These are phyloP conservation scores for Heliconius eleuchia DNA, from an alignment of 1,140 invertebrate species.

Conservation along the genomic window DNA sequence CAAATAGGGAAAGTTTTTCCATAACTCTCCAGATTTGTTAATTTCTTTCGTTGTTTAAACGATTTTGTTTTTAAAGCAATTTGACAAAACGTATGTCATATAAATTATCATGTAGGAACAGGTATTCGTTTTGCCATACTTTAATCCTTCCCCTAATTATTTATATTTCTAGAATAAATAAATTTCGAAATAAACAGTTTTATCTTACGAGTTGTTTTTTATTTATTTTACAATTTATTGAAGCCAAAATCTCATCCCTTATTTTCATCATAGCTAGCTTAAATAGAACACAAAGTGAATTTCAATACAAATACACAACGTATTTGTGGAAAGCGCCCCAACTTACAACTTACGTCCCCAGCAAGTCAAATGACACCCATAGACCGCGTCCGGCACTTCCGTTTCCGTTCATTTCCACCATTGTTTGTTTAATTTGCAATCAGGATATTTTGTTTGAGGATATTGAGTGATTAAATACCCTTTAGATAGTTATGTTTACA, in stretches of 20 bases:
- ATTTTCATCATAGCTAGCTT: background rate
- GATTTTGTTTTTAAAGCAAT: background rate
- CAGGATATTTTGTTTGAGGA: constrained; percentile 39
- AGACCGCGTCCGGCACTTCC: constrained; percentile 51
- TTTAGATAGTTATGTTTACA: background rate
- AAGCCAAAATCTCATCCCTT: no score
- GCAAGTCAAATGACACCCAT: constrained; percentile 52
- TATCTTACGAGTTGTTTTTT: background rate
- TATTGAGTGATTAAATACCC: constrained; percentile 19
- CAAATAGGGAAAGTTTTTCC: constrained; percentile 76
- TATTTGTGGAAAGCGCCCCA: background rate
- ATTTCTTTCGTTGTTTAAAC: background rate
- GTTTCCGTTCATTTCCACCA: constrained; percentile 57
- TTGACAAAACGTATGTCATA: background rate
- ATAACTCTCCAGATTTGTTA: constrained; percentile 45
- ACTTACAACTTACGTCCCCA: background rate
- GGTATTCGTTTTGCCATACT: background rate
- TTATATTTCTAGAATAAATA: no score
- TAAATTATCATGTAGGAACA: background rate
- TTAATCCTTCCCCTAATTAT: background rate
- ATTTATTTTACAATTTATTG: background rate
- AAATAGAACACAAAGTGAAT: background rate
- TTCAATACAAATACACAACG: background rate
- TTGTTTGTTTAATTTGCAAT: constrained; percentile 62
- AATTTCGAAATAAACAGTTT: no score